A percentile compares a stretch with the other conserved stretches of the same genome.
Conservation (phyloP, 2,797 vertebrate genomes). For the Malacoraja senta region DNA sequence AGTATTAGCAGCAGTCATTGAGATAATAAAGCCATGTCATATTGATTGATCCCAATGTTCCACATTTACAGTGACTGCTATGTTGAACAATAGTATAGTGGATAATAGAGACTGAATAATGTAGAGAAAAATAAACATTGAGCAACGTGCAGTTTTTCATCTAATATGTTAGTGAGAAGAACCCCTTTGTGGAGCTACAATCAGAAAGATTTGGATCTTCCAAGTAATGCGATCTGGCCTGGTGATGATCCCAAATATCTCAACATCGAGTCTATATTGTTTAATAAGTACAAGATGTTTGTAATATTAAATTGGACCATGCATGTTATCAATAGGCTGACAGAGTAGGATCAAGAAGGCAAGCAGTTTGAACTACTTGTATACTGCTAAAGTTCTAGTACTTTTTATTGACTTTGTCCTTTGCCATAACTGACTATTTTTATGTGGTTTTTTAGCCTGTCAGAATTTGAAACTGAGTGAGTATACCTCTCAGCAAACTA, state of each 20-base stretch:
- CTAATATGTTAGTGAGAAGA: neutral
- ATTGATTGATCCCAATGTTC: neutral
- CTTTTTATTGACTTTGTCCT: neutral
- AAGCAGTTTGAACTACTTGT: neutral
- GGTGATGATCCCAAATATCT: neutral
- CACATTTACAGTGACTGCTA: neutral
- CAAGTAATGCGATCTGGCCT: neutral
- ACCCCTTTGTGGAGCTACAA: neutral
- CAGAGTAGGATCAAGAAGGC: neutral
- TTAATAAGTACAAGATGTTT: neutral
- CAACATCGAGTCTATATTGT: neutral
- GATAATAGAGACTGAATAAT: neutral
- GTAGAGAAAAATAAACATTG: neutral
- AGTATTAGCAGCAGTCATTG: neutral
- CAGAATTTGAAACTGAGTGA: slow-evolving; percentile 36
- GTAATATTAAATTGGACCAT: neutral
- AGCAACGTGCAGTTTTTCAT: neutral
- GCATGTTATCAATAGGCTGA: neutral
- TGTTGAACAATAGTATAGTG: neutral
- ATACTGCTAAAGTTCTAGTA: neutral
- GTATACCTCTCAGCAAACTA: slow-evolving; percentile 33
- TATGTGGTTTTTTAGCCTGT: slow-evolving; percentile 38
- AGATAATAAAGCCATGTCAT: neutral
- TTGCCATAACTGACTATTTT: slow-evolving; percentile 14
- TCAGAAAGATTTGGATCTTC: neutral